Percentiles rank a stretch among this genome's conserved stretches.
Evolutionary conservation across 2,888 invertebrate species (phyloP).

Genomic region (Drosophila prolongata): DNA sequence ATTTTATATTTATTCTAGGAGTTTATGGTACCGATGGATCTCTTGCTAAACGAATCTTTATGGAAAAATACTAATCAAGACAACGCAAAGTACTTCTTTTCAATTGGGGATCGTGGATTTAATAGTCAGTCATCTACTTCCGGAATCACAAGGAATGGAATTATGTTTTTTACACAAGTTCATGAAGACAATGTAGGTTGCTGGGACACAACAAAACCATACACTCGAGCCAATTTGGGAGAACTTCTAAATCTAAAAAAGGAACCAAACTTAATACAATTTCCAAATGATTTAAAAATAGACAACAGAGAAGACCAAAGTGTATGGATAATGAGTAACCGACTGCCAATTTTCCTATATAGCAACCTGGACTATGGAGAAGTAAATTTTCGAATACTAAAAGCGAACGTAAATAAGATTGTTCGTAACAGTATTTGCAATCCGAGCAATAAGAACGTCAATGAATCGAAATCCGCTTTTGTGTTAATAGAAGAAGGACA

Average conservation of each 20-base stretch:
- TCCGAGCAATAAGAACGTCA: conserved; percentile 81
- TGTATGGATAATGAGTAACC: conserved; percentile 92
- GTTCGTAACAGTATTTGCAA: conserved; percentile 90
- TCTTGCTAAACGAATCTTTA: conserved; percentile 87
- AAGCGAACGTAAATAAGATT: conserved; percentile 87
- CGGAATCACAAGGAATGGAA: conserved; percentile 88
- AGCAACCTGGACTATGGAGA: conserved; percentile 87
- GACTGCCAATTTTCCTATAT: conserved; percentile 90
- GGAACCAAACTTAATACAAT: conserved; percentile 87
- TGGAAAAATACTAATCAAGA: conserved; percentile 82
- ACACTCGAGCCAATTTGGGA: conserved; percentile 87
- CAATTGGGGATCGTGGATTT: conserved; percentile 85
- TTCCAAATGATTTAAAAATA: conserved; percentile 92
- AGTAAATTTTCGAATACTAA: conserved; percentile 90
- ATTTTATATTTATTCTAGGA: conserved; percentile 84
- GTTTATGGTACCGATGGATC: conserved; percentile 89
- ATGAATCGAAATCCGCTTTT: conserved; percentile 24
- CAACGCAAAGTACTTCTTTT: conserved; percentile 75
- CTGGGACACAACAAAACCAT: conserved; percentile 91
- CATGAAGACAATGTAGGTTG: conserved; percentile 91
- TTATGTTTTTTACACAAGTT: conserved; percentile 92
- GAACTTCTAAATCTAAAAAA: conserved; percentile 39
- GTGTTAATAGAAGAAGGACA: conserved; percentile 64
- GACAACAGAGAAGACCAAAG: conserved; percentile 88
- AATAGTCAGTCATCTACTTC: conserved; percentile 90